A percentile compares a stretch with the other conserved stretches of the same genome.
Evolutionary conservation across 2,888 invertebrate species (phyloP).

Genomic region (Limnephilus marmoratus): DNA sequence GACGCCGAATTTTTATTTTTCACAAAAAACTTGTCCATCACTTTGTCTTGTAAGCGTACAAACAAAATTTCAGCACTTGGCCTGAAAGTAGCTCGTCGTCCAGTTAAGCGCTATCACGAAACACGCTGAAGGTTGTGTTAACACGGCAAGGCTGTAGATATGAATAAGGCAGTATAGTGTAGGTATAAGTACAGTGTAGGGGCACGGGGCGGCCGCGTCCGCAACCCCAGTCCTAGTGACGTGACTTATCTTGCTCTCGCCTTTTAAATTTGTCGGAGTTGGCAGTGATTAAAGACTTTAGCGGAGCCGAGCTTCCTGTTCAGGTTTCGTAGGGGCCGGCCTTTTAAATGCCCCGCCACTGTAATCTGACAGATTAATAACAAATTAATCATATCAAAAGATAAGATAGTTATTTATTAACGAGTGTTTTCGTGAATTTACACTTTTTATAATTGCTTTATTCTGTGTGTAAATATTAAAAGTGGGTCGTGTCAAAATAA

Average conservation of each 20-base stretch:
- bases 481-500: not conserved
- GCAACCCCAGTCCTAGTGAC: conserved; percentile 8
- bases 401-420: conserved; percentile 13
- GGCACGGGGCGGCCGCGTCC: conserved; percentile 3
- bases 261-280: conserved; percentile 37
- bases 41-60: not conserved
- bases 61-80: not conserved
- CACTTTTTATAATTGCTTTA: not conserved
- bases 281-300: conserved; percentile 53
- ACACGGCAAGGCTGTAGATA: conserved; percentile 31
- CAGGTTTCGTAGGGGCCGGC: not conserved
- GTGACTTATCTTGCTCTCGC: conserved; percentile 50
- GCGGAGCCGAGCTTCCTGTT: conserved; percentile 26
- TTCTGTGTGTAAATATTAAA: not conserved
- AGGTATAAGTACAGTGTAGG: not conserved
- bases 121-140: conserved; percentile 32
- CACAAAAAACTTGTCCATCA: not conserved
- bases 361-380: conserved; percentile 37
- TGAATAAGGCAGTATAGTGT: conserved; percentile 8
- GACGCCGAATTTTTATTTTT: not conserved
- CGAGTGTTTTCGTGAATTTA: not conserved
- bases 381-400: conserved; percentile 30
- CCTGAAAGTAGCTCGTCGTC: not conserved
- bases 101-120: conserved; percentile 20
- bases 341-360: conserved; percentile 16